phyloP scores from a whole-genome alignment of 2,888 invertebrate species.

The Luperina nickerlii region DNA sequence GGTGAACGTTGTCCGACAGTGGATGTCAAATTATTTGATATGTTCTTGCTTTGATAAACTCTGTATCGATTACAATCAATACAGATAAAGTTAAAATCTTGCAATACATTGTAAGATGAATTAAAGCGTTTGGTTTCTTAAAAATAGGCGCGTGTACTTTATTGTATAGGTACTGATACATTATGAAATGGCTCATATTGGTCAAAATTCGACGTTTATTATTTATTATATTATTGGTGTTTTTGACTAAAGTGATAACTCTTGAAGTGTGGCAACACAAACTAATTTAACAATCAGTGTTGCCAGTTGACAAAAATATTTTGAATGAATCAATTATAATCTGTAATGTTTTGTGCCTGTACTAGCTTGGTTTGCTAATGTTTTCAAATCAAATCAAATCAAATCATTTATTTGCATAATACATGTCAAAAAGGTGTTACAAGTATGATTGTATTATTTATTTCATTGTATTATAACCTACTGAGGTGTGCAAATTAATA shows the following conservation, averaged over 20 bases:
- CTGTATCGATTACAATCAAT: background rate
- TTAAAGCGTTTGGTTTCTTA: constrained; percentile 14
- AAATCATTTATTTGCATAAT: too few species aligned
- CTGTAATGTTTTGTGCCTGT: constrained; percentile 21
- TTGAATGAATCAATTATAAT: constrained; percentile 11
- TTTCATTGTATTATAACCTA: too few species aligned
- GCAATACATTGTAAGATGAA: background rate
- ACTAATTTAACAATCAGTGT: constrained; percentile 21
- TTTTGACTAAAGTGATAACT: constrained; percentile 12
- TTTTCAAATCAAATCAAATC: too few species aligned
- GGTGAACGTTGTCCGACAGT: constrained; percentile 55
- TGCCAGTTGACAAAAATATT: constrained; percentile 18
- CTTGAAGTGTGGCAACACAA: constrained; percentile 24
- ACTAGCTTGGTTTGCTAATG: constrained; percentile 2
- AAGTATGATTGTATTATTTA: too few species aligned
- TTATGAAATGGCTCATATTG: constrained; percentile 12
- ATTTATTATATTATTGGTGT: constrained; percentile 3
- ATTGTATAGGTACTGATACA: background rate
- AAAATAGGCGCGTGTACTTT: background rate
- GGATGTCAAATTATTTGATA: constrained; percentile 30
- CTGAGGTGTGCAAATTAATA: too few species aligned
- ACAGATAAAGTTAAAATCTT: too few species aligned
- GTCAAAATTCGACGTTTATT: constrained; percentile 14
- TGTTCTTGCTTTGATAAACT: constrained; percentile 7
- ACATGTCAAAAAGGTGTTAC: too few species aligned